Evolutionary conservation across 1,140 invertebrate genomes (phyloP), one percentile per base, ranked within the genome.

Genomic region (Philotrypesis tridentata): DNA sequence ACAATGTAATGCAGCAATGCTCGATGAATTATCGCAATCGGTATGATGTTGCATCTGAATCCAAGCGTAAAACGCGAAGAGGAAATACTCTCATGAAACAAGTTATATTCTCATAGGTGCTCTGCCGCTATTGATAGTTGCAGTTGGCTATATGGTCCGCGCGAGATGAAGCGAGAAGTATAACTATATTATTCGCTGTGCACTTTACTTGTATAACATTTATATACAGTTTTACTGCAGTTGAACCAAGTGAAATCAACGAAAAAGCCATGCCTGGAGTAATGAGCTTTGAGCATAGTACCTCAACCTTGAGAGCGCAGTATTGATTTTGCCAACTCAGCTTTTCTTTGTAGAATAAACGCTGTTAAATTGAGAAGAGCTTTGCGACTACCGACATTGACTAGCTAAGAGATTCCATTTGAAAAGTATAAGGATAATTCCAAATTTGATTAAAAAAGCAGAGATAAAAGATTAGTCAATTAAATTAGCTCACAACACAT

Each of bases 281-380:
- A 76, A 76, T 65, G 12, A 60, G 17, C 60, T 76, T 37, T 37
- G 31, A 63, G n/a, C 33, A 76, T 40, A 60, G 37, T 65, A 60
- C 63, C 37, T 63, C n/a, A 76, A 55, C 40, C 40, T n/a, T n/a
- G n/a, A 14, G 14, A 17, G 40, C 40, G 40, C 12, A 17, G 40
- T 43, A 43, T 43, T 43, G 40, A 43, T 43, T 43, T 43, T 43
- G 12, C 2, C 12, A 11, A 8, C 1, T 14, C 40, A 43, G 40
- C 40, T 17, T 17, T 43, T 43, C 17, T 14, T 43, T 14, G 3
- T 14, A 4, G 8, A 43, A 43, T 43, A 9, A 14, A 43, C 40
- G 8, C 14, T 43, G 40, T 14, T 2, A 43, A 43, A 43, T 14
- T 43, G 40, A 43, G 12, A 14, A 43, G 40, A 14, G 12, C 40